Percentiles rank a stretch among this genome's conserved stretches.
phyloP scores from a whole-genome alignment of 2,797 vertebrate species.

The Lepilemur septentrionalis region DNA sequence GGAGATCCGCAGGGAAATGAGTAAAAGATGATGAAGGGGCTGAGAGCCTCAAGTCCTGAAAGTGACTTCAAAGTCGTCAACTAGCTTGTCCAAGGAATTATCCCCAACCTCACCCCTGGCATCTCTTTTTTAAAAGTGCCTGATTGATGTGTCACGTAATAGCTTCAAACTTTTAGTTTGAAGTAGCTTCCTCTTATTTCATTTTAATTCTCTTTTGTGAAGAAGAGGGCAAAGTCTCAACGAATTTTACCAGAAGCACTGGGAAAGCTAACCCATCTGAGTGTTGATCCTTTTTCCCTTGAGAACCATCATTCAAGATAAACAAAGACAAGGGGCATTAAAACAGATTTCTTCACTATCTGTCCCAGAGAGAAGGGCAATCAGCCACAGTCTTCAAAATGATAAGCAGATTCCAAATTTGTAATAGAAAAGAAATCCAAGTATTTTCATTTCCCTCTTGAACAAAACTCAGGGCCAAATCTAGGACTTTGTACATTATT shows the following conservation, averaged over 20 bases:
- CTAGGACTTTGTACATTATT: background rate
- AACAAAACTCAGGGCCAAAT: background rate
- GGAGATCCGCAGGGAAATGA: background rate
- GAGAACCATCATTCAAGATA: constrained; percentile 15
- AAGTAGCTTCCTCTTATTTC: background rate
- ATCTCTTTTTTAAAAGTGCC: background rate
- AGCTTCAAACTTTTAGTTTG: no score
- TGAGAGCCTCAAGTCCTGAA: background rate
- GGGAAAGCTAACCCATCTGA: background rate
- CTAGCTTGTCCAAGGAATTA: background rate
- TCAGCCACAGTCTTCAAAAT: background rate
- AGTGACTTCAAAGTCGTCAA: background rate
- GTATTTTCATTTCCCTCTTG: background rate
- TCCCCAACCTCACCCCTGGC: rapidly evolving
- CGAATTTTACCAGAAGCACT: constrained; percentile 6
- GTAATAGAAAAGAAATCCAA: constrained; percentile 31
- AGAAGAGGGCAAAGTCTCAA: background rate
- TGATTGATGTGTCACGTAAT: background rate
- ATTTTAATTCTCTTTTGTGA: background rate
- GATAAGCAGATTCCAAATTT: background rate
- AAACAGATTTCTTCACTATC: background rate
- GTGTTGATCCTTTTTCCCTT: background rate
- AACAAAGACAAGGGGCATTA: background rate
- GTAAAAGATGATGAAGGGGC: background rate
- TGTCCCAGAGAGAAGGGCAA: background rate